Evolutionary conservation across 2,888 invertebrate genomes (phyloP).

Genomic region (Odontothrips loti): DNA sequence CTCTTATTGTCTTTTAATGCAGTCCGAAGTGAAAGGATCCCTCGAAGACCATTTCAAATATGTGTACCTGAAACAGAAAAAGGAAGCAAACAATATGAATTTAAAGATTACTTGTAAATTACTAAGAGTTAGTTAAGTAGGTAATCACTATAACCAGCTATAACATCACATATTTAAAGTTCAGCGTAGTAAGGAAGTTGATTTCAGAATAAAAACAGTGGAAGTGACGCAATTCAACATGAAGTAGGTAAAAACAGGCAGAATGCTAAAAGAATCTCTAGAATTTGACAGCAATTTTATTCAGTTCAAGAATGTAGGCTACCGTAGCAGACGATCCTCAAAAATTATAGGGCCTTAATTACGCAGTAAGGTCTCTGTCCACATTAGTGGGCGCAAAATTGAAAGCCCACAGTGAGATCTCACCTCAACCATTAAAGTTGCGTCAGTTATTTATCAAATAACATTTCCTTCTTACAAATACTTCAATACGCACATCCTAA

Average conservation of each 20-base stretch:
- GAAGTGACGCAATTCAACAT: no score
- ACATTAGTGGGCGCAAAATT: no score
- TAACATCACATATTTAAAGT: no score
- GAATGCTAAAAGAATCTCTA: neutral
- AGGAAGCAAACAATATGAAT: neutral
- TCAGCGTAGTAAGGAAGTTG: no score
- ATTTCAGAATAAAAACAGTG: no score
- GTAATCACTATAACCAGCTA: no score
- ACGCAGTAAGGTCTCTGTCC: neutral
- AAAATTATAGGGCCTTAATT: neutral
- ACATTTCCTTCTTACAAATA: neutral
- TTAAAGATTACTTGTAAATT: neutral
- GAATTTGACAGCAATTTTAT: neutral
- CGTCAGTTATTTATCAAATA: neutral
- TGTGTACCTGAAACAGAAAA: neutral
- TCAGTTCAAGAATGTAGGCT: neutral
- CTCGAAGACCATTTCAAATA: neutral
- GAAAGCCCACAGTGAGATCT: neutral
- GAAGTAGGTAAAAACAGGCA: no score
- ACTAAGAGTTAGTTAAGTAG: neutral
- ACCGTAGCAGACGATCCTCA: conserved; percentile 2
- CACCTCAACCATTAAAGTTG: neutral
- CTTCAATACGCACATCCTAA: conserved; percentile 13
- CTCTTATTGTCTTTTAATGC: neutral
- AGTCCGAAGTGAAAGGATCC: neutral